Percentiles rank a stretch among this genome's conserved stretches.
These are phyloP conservation scores for Coenobita brevimanus DNA, from an alignment of 1,140 invertebrate species.

Conservation along the genomic window DNA sequence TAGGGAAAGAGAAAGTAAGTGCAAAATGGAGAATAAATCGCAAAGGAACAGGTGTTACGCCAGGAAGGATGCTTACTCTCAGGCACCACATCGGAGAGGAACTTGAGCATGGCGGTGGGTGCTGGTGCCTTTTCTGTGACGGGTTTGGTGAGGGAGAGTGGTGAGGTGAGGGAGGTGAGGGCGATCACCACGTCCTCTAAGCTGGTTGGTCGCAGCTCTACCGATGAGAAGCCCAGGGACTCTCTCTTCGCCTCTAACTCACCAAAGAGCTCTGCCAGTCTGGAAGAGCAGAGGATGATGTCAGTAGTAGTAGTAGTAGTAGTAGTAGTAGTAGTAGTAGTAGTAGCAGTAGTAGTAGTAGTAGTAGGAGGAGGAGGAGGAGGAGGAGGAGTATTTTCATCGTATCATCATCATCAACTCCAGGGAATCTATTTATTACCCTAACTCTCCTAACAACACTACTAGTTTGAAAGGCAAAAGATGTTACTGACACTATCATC, in stretches of 20 bases:
- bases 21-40: too few relatives aligned
- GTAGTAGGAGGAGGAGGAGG: too few relatives aligned
- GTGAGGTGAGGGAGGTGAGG: slow-evolving; percentile 40
- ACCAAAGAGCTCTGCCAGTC: slow-evolving; percentile 53
- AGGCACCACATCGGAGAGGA: too few relatives aligned
- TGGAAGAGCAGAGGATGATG: not conserved
- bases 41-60: too few relatives aligned
- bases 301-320: not conserved
- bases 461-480: too few relatives aligned
- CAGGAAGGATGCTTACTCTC: not conserved
- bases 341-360: too few relatives aligned
- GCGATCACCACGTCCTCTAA: slow-evolving; percentile 64
- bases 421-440: too few relatives aligned
- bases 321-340: not conserved
- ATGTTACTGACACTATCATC: too few relatives aligned
- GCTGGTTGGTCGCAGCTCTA: slow-evolving; percentile 51
- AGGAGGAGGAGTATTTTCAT: too few relatives aligned
- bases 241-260: slow-evolving; percentile 35
- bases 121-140: not conserved
- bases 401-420: too few relatives aligned
- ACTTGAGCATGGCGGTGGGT: not conserved
- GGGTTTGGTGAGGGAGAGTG: not conserved
- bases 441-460: too few relatives aligned
- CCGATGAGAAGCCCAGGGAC: slow-evolving; percentile 36
- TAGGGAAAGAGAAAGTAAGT: too few relatives aligned